Conservation (phyloP, 2,113 vertebrate genomes). For the Pachycephala philippinensis region DNA sequence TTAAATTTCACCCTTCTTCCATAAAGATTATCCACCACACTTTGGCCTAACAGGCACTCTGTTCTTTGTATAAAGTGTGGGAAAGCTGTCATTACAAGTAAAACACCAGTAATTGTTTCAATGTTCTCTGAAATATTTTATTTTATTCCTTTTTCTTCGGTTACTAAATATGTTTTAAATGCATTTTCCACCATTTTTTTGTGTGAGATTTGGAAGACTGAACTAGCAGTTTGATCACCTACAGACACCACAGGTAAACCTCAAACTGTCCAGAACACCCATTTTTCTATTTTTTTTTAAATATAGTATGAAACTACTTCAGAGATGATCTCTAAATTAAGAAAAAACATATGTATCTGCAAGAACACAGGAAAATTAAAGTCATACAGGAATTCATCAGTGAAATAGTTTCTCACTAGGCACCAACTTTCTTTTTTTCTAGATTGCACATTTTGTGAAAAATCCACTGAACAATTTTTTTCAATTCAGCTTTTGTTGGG, state of each 20-base stretch:
- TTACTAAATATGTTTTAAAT: constrained; percentile 11
- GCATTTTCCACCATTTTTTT: not conserved
- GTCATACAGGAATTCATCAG: not conserved
- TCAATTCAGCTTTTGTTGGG: not conserved
- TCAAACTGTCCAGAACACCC: not conserved
- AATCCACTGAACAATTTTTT: not conserved
- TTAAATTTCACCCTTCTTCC: constrained; percentile 26
- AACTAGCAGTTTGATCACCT: not conserved
- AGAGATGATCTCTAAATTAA: not conserved
- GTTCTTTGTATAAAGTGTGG: constrained; percentile 24
- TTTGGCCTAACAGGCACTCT: constrained; percentile 25
- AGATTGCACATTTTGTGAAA: not conserved
- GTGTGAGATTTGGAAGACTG: not conserved
- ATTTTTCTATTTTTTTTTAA: not conserved
- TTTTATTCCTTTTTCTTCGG: not conserved
- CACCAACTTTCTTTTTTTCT: not conserved
- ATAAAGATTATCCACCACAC: not conserved
- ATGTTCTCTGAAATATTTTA: not conserved
- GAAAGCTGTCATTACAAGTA: constrained; percentile 36
- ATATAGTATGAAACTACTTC: not conserved
- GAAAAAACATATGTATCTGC: not conserved
- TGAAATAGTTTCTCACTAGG: not conserved
- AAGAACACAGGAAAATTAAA: not conserved
- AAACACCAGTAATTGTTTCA: constrained; percentile 19
- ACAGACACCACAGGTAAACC: not conserved